Percentiles rank a stretch among this genome's conserved stretches.
Evolutionary conservation across 2,888 invertebrate species (phyloP).

Genomic region (Synanthedon tipuliformis): DNA sequence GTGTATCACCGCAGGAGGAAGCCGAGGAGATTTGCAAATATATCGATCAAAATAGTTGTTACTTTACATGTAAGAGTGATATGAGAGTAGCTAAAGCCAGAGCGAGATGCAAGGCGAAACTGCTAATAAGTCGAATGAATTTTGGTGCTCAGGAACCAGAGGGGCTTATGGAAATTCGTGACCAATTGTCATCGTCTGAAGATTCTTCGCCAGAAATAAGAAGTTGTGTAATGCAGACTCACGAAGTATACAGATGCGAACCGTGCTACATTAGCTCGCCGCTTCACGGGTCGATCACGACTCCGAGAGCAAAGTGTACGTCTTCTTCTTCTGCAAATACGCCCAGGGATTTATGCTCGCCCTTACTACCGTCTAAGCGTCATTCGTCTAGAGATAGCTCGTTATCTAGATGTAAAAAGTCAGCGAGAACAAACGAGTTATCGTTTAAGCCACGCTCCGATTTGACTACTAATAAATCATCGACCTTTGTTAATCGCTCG

Average conservation of each 20-base stretch:
- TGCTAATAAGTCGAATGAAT: slow-evolving; percentile 25
- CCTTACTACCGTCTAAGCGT: slow-evolving; percentile 26
- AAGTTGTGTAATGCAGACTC: slow-evolving; percentile 17
- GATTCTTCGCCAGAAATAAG: slow-evolving; percentile 28
- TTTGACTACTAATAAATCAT: slow-evolving; percentile 29
- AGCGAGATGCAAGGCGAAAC: slow-evolving; percentile 32
- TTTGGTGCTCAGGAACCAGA: slow-evolving; percentile 43
- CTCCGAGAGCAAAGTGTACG: slow-evolving; percentile 22
- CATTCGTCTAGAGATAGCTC: slow-evolving; percentile 20
- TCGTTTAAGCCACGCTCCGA: slow-evolving; percentile 14
- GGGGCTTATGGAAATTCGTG: slow-evolving; percentile 26
- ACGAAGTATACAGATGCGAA: slow-evolving; percentile 34
- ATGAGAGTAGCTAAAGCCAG: slow-evolving; percentile 39
- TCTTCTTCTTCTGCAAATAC: slow-evolving; percentile 38
- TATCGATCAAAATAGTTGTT: slow-evolving; percentile 41
- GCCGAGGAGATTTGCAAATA: slow-evolving; percentile 47
- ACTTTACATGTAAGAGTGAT: slow-evolving; percentile 30
- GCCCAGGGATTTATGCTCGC: slow-evolving; percentile 37
- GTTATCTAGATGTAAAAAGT: slow-evolving; percentile 6
- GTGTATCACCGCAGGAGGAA: slow-evolving; percentile 44
- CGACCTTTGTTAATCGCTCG: slow-evolving; percentile 20
- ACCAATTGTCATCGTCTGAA: slow-evolving; percentile 9
- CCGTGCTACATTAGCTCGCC: slow-evolving; percentile 42
- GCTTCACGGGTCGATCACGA: slow-evolving; percentile 31
- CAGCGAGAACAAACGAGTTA: not conserved